A percentile compares a stretch with the other conserved stretches of the same genome.
Conservation (phyloP, 2,888 invertebrate genomes). For the Dynastes tityus region DNA sequence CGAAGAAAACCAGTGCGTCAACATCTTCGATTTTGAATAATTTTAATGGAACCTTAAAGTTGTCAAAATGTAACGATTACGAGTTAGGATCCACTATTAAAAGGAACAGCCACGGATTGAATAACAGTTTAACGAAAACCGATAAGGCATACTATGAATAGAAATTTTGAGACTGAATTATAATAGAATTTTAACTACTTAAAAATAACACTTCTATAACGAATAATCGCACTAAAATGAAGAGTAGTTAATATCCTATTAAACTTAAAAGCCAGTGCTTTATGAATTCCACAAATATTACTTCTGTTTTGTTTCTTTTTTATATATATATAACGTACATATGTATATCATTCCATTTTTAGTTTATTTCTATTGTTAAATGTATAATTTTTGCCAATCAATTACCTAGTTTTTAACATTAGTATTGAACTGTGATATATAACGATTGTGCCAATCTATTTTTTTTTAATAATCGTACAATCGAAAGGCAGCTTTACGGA, state of each 20-base stretch:
- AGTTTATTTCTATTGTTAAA: neutral
- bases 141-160: conserved; percentile 58
- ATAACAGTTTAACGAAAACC: conserved; percentile 73
- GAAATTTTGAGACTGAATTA: conserved; percentile 26
- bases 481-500: conserved; percentile 30
- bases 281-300: conserved; percentile 6
- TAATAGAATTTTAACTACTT: conserved; percentile 25
- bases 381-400: conserved; percentile 21
- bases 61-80: conserved; percentile 82
- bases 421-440: conserved; percentile 43
- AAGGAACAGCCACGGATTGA: conserved; percentile 80
- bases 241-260: too few species aligned
- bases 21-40: conserved; percentile 67
- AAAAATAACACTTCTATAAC: conserved; percentile 9
- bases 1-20: conserved; percentile 65
- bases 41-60: conserved; percentile 67
- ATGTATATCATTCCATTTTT: conserved; percentile 18
- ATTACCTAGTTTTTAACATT: conserved; percentile 25
- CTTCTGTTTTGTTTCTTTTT: neutral
- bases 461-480: conserved; percentile 32
- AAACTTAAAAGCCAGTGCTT: conserved; percentile 34
- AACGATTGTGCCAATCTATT: conserved; percentile 32
- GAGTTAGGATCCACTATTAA: conserved; percentile 77
- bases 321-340: neutral
- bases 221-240: neutral